Evolutionary conservation across 2,113 vertebrate species (phyloP).

Genomic region (Notothenia rossii): DNA sequence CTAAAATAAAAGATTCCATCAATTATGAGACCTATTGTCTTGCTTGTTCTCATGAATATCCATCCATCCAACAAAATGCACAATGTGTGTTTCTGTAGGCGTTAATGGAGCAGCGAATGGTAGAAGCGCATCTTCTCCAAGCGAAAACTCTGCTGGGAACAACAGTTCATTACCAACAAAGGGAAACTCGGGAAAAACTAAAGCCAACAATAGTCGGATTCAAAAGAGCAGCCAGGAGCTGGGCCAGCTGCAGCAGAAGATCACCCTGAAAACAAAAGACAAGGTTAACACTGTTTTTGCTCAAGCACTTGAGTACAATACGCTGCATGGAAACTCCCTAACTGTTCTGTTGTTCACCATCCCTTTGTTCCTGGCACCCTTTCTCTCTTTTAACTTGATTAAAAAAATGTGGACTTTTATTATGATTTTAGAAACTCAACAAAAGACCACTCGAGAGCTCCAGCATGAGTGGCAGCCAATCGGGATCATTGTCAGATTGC

Average conservation of each 20-base stretch:
- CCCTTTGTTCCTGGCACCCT: not conserved
- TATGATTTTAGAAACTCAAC: constrained; percentile 83
- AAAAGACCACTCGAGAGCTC: constrained; percentile 90
- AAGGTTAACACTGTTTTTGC: constrained; percentile 82
- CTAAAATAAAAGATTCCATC: not conserved
- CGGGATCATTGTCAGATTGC: constrained; percentile 91
- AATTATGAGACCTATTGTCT: not conserved
- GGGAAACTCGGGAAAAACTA: constrained; percentile 80
- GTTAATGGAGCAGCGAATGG: constrained; percentile 90
- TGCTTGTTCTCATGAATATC: constrained; percentile 10
- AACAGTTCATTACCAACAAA: constrained; percentile 80
- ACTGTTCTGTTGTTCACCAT: not conserved
- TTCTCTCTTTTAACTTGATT: not conserved
- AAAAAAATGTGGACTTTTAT: constrained; percentile 21
- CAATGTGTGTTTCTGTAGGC: constrained; percentile 78
- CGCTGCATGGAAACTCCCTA: not conserved
- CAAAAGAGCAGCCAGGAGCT: constrained; percentile 82
- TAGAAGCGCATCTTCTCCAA: constrained; percentile 81
- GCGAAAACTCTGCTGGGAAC: constrained; percentile 81
- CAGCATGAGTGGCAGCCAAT: constrained; percentile 93
- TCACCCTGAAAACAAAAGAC: constrained; percentile 88
- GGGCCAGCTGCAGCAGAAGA: constrained; percentile 81
- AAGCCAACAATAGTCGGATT: constrained; percentile 77
- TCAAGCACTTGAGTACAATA: not conserved
- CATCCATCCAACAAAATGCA: constrained; percentile 33